phyloP scores from a whole-genome alignment of 2,113 vertebrate species.

The Vombatus ursinus region DNA sequence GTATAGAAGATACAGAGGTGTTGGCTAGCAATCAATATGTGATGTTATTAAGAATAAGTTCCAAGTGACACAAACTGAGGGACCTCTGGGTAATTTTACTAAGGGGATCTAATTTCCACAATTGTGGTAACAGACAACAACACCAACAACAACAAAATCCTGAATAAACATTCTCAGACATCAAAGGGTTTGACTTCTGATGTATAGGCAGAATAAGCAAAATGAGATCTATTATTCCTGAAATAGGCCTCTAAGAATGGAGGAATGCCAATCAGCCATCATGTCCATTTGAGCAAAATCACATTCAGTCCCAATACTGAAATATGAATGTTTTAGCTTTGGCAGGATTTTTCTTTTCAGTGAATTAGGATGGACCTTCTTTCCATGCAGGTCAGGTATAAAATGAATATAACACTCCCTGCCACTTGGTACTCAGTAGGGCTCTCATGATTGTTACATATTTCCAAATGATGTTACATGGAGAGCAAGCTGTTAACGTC shows the following conservation, averaged over 20 bases:
- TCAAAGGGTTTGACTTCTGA: conserved; percentile 20
- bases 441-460: background rate
- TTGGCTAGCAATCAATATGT: conserved; percentile 15
- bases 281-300: background rate
- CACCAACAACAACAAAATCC: background rate
- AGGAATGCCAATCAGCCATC: background rate
- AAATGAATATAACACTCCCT: background rate
- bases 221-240: conserved; percentile 39
- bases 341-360: conserved; percentile 11
- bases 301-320: background rate
- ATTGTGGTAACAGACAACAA: background rate
- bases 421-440: background rate
- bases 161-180: background rate
- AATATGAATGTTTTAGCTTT: background rate
- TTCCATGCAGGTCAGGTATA: background rate
- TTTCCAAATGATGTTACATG: conserved; percentile 13
- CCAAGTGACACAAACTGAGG: background rate
- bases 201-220: conserved; percentile 15
- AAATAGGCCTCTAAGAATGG: conserved; percentile 25
- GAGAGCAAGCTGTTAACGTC: conserved; percentile 18
- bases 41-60: conserved; percentile 33
- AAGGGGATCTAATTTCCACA: conserved; percentile 21
- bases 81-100: conserved; percentile 35
- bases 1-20: background rate
- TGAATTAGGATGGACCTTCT: background rate